Evolutionary conservation across 2,113 vertebrate genomes (phyloP).

Genomic region (Mastomys coucha): DNA sequence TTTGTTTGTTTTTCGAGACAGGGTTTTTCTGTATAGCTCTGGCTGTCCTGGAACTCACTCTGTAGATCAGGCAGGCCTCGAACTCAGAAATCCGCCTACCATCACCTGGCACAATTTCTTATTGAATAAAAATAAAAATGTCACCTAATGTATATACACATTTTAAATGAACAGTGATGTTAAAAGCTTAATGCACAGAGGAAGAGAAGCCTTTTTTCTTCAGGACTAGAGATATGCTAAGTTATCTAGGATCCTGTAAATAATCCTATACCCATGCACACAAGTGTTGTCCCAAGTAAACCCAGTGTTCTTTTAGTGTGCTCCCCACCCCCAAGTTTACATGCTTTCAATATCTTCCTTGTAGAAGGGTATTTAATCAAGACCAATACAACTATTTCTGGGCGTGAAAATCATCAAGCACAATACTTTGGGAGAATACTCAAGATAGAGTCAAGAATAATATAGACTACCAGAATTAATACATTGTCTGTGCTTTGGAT

Average conservation of each 20-base stretch:
- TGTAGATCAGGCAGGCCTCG: too few species aligned
- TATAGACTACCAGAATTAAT: not conserved
- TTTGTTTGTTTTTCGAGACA: too few species aligned
- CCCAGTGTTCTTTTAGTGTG: too few species aligned
- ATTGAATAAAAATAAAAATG: slow-evolving; percentile 1
- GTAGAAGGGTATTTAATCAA: slow-evolving; percentile 8
- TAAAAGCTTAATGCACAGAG: slow-evolving; percentile 33
- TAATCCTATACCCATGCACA: not conserved
- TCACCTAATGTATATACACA: not conserved
- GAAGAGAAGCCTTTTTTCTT: not conserved
- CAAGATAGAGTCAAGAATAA: not conserved
- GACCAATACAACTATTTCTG: not conserved
- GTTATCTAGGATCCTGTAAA: not conserved
- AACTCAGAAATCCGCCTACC: too few species aligned
- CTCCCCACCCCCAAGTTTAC: too few species aligned
- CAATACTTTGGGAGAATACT: not conserved
- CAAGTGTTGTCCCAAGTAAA: not conserved
- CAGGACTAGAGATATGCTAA: not conserved
- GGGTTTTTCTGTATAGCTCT: too few species aligned
- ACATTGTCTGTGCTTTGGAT: not conserved
- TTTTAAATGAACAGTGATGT: slow-evolving; percentile 41
- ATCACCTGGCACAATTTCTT: too few species aligned
- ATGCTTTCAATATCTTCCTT: slow-evolving; percentile 3
- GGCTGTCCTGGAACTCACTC: too few species aligned
- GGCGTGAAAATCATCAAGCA: not conserved